Conservation (phyloP, 2,888 invertebrate species). For the Miltochrista miniata region DNA sequence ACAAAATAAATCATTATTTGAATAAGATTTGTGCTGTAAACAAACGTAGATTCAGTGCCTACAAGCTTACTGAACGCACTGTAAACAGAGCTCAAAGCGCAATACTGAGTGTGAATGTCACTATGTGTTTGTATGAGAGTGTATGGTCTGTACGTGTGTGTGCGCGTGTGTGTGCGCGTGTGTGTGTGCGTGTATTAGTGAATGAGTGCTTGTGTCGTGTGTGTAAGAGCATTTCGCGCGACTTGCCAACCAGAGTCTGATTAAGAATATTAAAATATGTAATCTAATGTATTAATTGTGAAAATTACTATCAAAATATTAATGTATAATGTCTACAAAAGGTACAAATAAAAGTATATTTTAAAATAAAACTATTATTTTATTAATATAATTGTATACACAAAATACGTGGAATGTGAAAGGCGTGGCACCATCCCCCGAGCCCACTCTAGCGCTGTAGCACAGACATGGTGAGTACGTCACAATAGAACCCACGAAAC, state of each 20-base stretch:
- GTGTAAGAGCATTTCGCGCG: constrained; percentile 18
- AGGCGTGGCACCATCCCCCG: neutral
- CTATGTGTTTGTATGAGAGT: neutral
- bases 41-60: no score
- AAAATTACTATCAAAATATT: constrained; percentile 38
- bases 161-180: neutral
- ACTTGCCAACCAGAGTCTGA: constrained; percentile 75
- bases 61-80: no score
- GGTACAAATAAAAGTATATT: constrained; percentile 58
- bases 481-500: no score
- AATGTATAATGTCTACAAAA: constrained; percentile 49
- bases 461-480: neutral
- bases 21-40: no score
- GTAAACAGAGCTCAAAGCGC: no score
- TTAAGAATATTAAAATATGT: constrained; percentile 44
- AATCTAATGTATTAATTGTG: constrained; percentile 34
- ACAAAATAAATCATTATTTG: no score
- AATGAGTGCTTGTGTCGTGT: neutral
- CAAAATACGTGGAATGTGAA: constrained; percentile 42
- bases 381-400: constrained; percentile 45
- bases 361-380: constrained; percentile 56
- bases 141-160: neutral
- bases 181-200: neutral
- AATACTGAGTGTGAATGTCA: neutral
- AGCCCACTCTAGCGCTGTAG: no score